Conservation (phyloP, 2,888 invertebrate species). For the Drosophila nigritarsus region DNA sequence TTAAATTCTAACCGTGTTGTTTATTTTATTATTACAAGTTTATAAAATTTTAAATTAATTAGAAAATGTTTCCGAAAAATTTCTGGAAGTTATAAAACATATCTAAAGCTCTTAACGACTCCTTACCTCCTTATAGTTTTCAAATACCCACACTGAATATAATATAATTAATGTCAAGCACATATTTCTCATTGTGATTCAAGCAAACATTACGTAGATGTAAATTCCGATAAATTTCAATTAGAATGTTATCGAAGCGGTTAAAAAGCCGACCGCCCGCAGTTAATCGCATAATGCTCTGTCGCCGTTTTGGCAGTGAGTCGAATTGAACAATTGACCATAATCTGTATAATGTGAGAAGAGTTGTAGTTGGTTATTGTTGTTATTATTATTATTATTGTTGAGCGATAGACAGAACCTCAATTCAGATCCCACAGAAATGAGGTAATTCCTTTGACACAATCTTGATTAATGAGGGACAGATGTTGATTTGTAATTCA, state of each 20-base stretch:
- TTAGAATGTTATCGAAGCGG: conserved; percentile 2
- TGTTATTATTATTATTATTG: conserved; percentile 17
- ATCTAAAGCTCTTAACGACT: background rate
- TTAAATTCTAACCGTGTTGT: background rate
- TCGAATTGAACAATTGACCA: conserved; percentile 39
- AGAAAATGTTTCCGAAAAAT: background rate
- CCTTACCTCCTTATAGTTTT: background rate
- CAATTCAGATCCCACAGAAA: conserved; percentile 43
- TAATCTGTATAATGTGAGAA: conserved; percentile 27
- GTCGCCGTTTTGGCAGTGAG: conserved; percentile 23
- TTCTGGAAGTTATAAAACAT: background rate
- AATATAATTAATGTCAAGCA: background rate
- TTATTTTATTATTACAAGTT: background rate
- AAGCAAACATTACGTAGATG: background rate
- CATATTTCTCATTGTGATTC: background rate
- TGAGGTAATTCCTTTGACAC: conserved; percentile 71
- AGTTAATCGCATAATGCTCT: conserved; percentile 29
- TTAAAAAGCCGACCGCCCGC: conserved; percentile 7
- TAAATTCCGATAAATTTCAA: conserved; percentile 8
- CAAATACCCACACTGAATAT: background rate
- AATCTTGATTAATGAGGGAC: conserved; percentile 72
- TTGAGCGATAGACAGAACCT: conserved; percentile 4
- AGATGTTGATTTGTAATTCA: conserved; percentile 20
- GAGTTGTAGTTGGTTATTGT: conserved; percentile 7
- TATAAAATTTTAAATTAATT: background rate